phyloP scores from a whole-genome alignment of 2,113 vertebrate species.

The Mormoops blainvillei region DNA sequence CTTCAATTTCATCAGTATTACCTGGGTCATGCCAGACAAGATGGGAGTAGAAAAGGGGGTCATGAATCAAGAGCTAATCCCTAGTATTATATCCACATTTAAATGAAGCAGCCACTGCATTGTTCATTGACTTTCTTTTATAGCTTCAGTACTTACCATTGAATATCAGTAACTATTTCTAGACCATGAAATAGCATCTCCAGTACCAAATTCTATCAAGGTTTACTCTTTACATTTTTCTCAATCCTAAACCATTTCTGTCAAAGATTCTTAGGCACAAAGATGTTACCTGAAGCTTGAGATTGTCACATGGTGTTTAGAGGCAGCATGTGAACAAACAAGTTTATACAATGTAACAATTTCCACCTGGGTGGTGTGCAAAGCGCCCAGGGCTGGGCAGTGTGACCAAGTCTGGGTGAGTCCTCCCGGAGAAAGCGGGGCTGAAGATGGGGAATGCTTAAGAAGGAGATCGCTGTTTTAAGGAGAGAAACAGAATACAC shows the following conservation, averaged over 20 bases:
- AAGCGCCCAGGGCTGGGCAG: background rate
- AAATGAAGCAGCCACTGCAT: background rate
- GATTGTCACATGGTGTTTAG: background rate
- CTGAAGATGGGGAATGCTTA: background rate
- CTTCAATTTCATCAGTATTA: background rate
- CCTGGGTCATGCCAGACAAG: background rate
- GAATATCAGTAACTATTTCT: background rate
- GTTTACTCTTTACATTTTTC: background rate
- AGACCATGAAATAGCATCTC: background rate
- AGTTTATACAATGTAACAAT: background rate
- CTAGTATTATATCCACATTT: background rate
- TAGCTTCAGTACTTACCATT: background rate
- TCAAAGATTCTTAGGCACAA: background rate
- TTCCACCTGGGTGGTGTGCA: background rate
- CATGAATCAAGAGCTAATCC: background rate
- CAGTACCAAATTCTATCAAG: background rate
- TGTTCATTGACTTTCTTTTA: background rate
- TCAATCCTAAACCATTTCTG: background rate
- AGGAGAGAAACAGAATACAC: background rate
- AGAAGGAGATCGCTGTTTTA: background rate
- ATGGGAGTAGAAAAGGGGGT: background rate
- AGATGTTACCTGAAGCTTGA: background rate
- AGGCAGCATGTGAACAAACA: background rate
- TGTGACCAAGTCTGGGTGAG: too few species aligned
- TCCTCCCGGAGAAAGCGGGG: background rate